Evolutionary conservation across 2,113 vertebrate genomes (phyloP).

Genomic region (Bufo bufo): DNA sequence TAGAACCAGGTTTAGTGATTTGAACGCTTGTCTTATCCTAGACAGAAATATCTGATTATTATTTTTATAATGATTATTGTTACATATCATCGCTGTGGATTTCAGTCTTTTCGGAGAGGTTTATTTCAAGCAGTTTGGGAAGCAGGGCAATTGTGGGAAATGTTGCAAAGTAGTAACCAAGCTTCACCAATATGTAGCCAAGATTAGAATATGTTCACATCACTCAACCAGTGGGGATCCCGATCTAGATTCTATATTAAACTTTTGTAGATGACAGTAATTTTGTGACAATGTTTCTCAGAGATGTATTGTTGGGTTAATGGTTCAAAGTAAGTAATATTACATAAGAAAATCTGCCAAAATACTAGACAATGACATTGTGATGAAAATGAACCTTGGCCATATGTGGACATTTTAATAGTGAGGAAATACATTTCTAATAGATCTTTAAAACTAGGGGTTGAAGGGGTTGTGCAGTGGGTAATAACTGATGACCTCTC

Average conservation of each 20-base stretch:
- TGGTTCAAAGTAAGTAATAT: not conserved
- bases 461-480: too few species aligned
- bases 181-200: not conserved
- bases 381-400: not conserved
- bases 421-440: not conserved
- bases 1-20: slow-evolving; percentile 22
- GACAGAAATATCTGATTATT: slow-evolving; percentile 29
- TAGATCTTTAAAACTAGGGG: too few species aligned
- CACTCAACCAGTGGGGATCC: not conserved
- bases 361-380: not conserved
- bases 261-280: not conserved
- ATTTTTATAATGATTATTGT: slow-evolving; percentile 22
- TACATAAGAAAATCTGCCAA: not conserved
- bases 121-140: not conserved
- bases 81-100: not conserved
- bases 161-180: not conserved
- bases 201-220: not conserved
- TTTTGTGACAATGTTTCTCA: not conserved
- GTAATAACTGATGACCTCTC: too few species aligned
- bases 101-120: not conserved
- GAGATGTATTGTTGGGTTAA: not conserved
- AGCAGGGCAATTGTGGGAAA: not conserved
- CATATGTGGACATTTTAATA: not conserved
- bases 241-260: not conserved
- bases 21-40: not conserved